Percentiles rank a stretch among this genome's conserved stretches.
Evolutionary conservation across 2,888 invertebrate genomes (phyloP).

Genomic region (Drosophila greeni): DNA sequence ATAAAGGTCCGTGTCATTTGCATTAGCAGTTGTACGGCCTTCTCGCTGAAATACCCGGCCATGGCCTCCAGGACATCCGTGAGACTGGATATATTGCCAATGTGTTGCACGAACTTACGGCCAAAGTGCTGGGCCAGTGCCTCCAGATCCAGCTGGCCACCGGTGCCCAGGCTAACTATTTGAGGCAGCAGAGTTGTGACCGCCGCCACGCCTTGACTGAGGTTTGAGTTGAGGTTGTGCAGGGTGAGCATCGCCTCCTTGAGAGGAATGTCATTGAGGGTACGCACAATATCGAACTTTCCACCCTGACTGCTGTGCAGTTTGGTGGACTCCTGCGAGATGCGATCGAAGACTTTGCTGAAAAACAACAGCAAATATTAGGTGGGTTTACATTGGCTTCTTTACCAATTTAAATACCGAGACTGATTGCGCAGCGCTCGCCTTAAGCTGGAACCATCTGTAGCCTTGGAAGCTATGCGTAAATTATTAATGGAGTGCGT

Average conservation of each 20-base stretch:
- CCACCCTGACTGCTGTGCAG: slow-evolving; percentile 24
- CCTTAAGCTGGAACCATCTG: slow-evolving; percentile 60
- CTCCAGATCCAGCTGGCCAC: slow-evolving; percentile 33
- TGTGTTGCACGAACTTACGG: slow-evolving; percentile 65
- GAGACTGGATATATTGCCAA: slow-evolving; percentile 57
- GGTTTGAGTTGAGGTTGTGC: slow-evolving; percentile 44
- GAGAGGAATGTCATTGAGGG: slow-evolving; percentile 74
- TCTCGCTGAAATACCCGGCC: slow-evolving; percentile 52
- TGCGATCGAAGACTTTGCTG: slow-evolving; percentile 50
- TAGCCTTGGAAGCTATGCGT: slow-evolving; percentile 61
- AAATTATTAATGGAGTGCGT: slow-evolving; percentile 74
- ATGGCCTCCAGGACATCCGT: slow-evolving; percentile 63
- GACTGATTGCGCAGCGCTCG: slow-evolving; percentile 57
- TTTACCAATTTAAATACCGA: slow-evolving; percentile 7
- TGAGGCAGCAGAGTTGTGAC: slow-evolving; percentile 44
- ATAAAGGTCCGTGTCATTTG: slow-evolving; percentile 63
- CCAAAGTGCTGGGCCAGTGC: slow-evolving; percentile 45
- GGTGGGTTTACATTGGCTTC: accelerated
- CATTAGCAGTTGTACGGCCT: slow-evolving; percentile 54
- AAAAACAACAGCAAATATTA: neutral
- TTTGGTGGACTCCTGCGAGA: slow-evolving; percentile 49
- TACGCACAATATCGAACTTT: slow-evolving; percentile 71
- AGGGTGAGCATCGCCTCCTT: slow-evolving; percentile 55
- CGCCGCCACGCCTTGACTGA: slow-evolving; percentile 33
- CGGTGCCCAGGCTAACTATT: slow-evolving; percentile 30